Evolutionary conservation across 2,888 invertebrate species (phyloP), one percentile per base, ranked within the genome.

Genomic region (Caenorhabditis wallacei): DNA sequence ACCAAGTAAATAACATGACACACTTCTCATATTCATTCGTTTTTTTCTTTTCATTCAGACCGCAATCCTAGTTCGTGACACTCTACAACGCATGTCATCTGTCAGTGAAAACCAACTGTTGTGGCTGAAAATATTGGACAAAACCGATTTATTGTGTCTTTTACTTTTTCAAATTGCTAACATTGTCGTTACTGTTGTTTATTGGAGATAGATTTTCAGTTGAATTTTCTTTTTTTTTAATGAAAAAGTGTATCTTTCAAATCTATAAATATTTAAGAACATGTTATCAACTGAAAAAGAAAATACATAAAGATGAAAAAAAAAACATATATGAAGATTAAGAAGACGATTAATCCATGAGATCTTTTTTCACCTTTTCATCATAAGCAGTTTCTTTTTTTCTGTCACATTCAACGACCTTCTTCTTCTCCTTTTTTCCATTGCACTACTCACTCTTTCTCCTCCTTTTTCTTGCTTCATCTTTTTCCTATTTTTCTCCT

Each of bases 71-170:
- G 81, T 81, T 22, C 75, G 75, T 20, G 70, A 56, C 56, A 57
- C 70, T 26, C 69, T 81, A 20, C 53, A 63, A 26, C 51, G 61
- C 40, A 75, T 81, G 70, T 20, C 64, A 43, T 54, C 53, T 43
- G 51, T 64, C 57, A 53, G 48, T 7, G 59, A 75, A 48, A 81
- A 81, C 48, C 74, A 75, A 57, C 53, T 74, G 26, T 46, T 69
- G 30, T 83, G 82, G 82, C 71, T 79, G 24, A 68, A 66, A 69
- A 83, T 83, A n/a, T 35, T 83, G 11, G 82, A 83, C 64, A 70
- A 76, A 16, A 56, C 69, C 2, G 82, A 83, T 64, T 35, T 83
- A 16, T 37, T 83, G 46, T 68, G 70, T 35, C 69, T 83, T 20
- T 26, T 75, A 30, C 56, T 79, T n/a, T 83, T 83, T 26, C 82